A percentile compares a stretch with the other conserved stretches of the same genome.
Evolutionary conservation across 2,888 invertebrate genomes (phyloP).

Genomic region (Globia sparganii): DNA sequence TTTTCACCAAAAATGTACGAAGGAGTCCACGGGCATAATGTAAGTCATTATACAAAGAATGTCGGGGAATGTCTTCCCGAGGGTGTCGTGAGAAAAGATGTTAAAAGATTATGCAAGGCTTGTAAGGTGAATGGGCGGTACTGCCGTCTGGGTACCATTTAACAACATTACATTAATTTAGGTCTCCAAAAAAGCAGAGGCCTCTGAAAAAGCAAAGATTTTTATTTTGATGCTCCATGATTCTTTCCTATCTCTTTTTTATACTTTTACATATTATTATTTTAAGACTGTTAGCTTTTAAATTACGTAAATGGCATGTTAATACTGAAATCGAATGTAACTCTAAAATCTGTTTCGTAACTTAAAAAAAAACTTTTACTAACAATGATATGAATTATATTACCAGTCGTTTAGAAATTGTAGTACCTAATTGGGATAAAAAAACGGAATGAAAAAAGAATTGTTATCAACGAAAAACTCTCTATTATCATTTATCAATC

Average conservation of each 20-base stretch:
- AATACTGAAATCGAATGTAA: neutral
- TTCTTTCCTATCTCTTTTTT: too few relatives aligned
- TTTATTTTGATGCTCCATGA: too few relatives aligned
- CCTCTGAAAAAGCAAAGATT: too few relatives aligned
- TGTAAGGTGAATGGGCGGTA: conserved; percentile 15
- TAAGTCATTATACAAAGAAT: conserved; percentile 16
- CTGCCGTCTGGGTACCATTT: conserved; percentile 35
- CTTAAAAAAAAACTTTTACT: neutral
- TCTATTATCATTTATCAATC: neutral
- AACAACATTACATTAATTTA: conserved; percentile 17
- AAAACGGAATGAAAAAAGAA: neutral
- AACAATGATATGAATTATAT: neutral
- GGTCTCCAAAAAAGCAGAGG: neutral
- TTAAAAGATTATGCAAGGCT: conserved; percentile 52
- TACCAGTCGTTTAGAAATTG: neutral
- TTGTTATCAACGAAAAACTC: neutral
- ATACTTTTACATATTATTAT: too few relatives aligned
- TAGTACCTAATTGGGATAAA: too few relatives aligned
- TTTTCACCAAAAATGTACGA: conserved; percentile 28
- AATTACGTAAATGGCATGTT: too few relatives aligned
- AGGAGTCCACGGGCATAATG: conserved; percentile 13
- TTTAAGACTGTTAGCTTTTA: too few relatives aligned
- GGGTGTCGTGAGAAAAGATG: conserved; percentile 16
- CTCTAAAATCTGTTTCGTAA: neutral
- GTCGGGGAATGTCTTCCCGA: neutral